Conservation (phyloP, 2,797 vertebrate genomes). For the Gallinago solitaria region DNA sequence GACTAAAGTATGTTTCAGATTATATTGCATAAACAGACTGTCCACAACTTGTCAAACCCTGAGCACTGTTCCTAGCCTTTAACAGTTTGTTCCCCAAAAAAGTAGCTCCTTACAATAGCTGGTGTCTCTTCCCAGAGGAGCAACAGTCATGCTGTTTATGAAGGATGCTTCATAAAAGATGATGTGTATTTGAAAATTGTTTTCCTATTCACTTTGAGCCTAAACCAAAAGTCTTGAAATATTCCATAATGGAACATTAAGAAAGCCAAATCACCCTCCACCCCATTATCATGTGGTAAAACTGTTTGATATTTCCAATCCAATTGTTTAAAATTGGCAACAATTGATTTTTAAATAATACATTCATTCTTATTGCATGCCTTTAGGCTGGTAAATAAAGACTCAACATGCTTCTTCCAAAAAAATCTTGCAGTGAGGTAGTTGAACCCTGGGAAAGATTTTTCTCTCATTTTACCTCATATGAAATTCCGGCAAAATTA, state of each 20-base stretch:
- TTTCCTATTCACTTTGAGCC: neutral
- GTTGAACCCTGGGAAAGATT: neutral
- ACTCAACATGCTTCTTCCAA: neutral
- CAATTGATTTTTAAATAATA: neutral
- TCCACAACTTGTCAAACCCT: neutral
- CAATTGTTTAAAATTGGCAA: neutral
- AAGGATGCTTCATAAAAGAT: neutral
- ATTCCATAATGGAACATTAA: neutral
- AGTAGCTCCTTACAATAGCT: neutral
- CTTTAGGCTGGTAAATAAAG: slow-evolving; percentile 2
- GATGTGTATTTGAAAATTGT: neutral
- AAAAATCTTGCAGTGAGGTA: neutral
- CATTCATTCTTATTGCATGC: neutral
- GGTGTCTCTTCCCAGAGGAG: neutral
- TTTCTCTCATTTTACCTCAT: neutral
- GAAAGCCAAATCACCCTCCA: neutral
- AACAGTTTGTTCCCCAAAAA: neutral
- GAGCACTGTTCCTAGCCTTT: neutral
- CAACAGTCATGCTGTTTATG: neutral
- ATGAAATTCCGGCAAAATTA: neutral
- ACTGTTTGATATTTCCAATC: neutral
- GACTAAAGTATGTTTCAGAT: neutral
- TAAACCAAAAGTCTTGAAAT: slow-evolving; percentile 16
- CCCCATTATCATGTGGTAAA: neutral
- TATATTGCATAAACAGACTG: neutral